Percentiles rank a stretch among this genome's conserved stretches.
These are phyloP conservation scores for Drosophila melanica DNA, from an alignment of 1,140 invertebrate genomes.

Conservation along the genomic window DNA sequence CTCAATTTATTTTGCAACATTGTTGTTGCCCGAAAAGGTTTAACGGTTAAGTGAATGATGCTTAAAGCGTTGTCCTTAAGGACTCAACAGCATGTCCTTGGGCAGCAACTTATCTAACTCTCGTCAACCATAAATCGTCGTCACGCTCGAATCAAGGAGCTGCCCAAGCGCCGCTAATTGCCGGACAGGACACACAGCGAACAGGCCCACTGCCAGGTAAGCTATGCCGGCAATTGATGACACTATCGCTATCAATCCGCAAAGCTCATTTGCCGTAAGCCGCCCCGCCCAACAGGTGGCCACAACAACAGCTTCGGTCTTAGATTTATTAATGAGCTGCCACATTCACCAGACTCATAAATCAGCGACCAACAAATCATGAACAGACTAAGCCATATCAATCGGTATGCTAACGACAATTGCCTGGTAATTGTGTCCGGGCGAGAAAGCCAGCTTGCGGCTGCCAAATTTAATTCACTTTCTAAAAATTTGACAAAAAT, in stretches of 20 bases:
- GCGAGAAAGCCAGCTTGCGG: too few species aligned
- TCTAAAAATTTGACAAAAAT: too few species aligned
- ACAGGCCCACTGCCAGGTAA: constrained; percentile 9
- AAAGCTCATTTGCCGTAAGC: constrained; percentile 5
- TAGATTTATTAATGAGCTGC: constrained; percentile 59
- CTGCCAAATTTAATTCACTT: not conserved
- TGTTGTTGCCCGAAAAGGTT: constrained; percentile 37
- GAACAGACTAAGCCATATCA: constrained; percentile 28
- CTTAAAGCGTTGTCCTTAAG: constrained; percentile 9
- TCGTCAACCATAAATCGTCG: constrained; percentile 55
- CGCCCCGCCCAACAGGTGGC: constrained; percentile 14
- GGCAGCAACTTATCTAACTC: constrained; percentile 32
- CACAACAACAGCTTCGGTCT: constrained; percentile 32
- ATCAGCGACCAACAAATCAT: constrained; percentile 57
- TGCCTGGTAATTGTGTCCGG: constrained; percentile 28
- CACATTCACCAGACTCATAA: constrained; percentile 45
- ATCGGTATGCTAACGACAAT: constrained; percentile 32
- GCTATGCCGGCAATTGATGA: constrained; percentile 43
- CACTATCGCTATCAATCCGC: constrained; percentile 21
- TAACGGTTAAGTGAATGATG: constrained; percentile 18
- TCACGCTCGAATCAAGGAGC: constrained; percentile 36
- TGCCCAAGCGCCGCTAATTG: constrained; percentile 62
- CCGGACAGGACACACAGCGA: constrained; percentile 17
- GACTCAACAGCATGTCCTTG: not conserved
- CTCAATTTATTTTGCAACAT: constrained; percentile 71